Base-by-base conservation (phyloP, 2,113 vertebrate species). In the Taxidea taxus region DNA sequence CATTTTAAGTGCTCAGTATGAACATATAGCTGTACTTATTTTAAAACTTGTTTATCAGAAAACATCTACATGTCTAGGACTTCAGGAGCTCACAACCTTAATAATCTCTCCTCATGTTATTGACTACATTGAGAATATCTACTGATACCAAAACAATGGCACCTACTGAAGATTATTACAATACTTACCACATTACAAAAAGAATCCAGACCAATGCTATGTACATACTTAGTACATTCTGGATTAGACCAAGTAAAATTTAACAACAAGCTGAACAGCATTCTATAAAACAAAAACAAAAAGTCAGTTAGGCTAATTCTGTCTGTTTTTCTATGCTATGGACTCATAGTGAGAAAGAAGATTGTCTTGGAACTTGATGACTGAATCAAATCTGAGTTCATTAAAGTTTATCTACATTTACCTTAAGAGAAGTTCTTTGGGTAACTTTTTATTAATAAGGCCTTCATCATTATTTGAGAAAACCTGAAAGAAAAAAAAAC, bases 391-490 rank as follows among this genome's bases (percentile, higher is more conserved):
- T 11, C 39, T 78, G 49, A 56, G 97, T 3, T 94, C 49, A 29
- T 88, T 70, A 25, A 82, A 78, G 83, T 14, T 42, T 37, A 94
- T 9, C 9, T 34, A 92, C 16, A 95, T 97, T 98, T 98, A 99
- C 99, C 99, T 99, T 98, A 99, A 99, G 47, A 99, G 99, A 96
- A 99, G 99, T 98, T 99, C 99, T 99, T 99, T 99, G 94, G 99
- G 99, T 97, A 99, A 99, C 98, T 99, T 99, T 99, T 99, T 99
- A 98, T 99, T 99, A 98, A 99, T 99, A 97, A 99, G 99, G 93
- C 99, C 99, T 98, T 99, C 99, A 99, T 99, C 99, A 85, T 98
- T 99, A 99, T 98, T 99, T 98, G 99, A 99, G 99, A 99, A 99
- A 98, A 99, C 99, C 99, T 99, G 98, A 82, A 98, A 97, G 78